phyloP scores from a whole-genome alignment of 2,797 vertebrate species.

The Simalia tracyae region DNA sequence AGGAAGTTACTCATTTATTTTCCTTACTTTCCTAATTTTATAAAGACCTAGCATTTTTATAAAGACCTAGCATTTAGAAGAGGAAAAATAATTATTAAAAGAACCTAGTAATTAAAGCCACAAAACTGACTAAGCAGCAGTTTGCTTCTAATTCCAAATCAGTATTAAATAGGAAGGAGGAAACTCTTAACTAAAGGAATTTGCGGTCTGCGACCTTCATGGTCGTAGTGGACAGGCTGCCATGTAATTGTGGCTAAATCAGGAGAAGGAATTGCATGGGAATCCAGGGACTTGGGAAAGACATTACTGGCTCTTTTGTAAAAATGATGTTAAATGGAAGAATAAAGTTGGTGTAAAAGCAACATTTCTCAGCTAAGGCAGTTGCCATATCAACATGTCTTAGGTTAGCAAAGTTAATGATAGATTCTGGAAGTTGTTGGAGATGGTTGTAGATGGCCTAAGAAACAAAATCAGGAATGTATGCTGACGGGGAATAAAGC shows the following conservation, averaged over 20 bases:
- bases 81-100: background rate
- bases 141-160: background rate
- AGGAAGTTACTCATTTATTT: background rate
- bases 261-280: background rate
- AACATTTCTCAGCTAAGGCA: background rate
- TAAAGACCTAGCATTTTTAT: background rate
- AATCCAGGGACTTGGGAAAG: background rate
- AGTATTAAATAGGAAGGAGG: background rate
- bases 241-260: background rate
- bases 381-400: background rate
- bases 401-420: too few species aligned
- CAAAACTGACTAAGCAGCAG: background rate
- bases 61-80: background rate
- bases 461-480: too few species aligned
- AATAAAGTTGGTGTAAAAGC: background rate
- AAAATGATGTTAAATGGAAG: background rate
- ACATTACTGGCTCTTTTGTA: background rate
- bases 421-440: background rate
- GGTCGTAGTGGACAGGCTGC: accelerated
- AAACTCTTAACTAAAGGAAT: background rate
- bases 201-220: too few species aligned
- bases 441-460: background rate
- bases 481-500: background rate
- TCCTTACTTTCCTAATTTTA: background rate
- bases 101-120: background rate